A percentile compares a stretch with the other conserved stretches of the same genome.
Evolutionary conservation across 2,113 vertebrate species (phyloP).

Genomic region (Cacatua alba): DNA sequence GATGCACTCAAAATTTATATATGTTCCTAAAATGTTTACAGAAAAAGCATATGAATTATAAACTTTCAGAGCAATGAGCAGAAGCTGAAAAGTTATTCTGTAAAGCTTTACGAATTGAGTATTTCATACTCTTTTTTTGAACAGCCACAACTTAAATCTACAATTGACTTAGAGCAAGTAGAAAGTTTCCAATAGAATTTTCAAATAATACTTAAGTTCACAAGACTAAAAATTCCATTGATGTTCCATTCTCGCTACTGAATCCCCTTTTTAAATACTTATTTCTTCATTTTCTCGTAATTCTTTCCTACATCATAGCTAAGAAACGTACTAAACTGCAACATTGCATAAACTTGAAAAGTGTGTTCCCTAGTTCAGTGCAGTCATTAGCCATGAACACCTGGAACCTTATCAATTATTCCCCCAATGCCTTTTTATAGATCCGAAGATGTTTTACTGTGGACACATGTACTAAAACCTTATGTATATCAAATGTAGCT

Average conservation of each 20-base stretch:
- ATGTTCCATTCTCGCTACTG: background rate
- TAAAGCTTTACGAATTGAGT: background rate
- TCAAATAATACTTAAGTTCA: background rate
- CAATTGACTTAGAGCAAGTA: too few species aligned
- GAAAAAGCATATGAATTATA: background rate
- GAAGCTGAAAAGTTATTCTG: background rate
- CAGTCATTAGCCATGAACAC: background rate
- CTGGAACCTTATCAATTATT: background rate
- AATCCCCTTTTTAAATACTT: background rate
- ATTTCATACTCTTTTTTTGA: background rate
- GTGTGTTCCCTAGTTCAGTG: background rate
- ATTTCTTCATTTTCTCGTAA: background rate
- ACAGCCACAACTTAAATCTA: too few species aligned
- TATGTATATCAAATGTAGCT: background rate
- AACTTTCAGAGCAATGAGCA: background rate
- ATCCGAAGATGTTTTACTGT: background rate
- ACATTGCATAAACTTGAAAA: background rate
- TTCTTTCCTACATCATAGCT: background rate
- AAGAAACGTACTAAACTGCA: background rate
- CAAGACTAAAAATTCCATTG: background rate
- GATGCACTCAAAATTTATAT: too few species aligned
- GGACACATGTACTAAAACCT: background rate
- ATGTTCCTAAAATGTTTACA: background rate
- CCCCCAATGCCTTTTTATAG: background rate
- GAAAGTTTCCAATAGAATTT: background rate